Evolutionary conservation across 2,797 vertebrate genomes (phyloP).

Genomic region (Periophthalmus magnuspinnatus): DNA sequence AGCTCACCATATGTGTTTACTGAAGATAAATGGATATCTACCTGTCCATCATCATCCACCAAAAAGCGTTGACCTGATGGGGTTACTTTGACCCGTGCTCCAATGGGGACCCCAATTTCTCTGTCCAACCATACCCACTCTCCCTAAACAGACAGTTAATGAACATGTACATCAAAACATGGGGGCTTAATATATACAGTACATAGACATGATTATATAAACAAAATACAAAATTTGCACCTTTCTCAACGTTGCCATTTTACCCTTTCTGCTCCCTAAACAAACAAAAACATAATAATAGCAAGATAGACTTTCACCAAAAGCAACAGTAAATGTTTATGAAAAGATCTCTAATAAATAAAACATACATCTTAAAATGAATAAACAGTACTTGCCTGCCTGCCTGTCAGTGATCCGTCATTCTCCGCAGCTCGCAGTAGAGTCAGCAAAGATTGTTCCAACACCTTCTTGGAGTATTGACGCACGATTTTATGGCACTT

Average conservation of each 20-base stretch:
- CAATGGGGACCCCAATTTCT: constrained; percentile 79
- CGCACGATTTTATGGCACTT: constrained; percentile 66
- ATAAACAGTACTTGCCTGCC: constrained; percentile 14
- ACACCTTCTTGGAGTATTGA: constrained; percentile 32
- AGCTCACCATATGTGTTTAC: background rate
- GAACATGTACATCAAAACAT: background rate
- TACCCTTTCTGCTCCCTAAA: constrained; percentile 34
- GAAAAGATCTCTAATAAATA: background rate
- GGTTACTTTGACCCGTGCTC: constrained; percentile 83
- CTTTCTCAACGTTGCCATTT: constrained; percentile 63
- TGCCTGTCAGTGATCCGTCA: constrained; percentile 28
- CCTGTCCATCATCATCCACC: constrained; percentile 91
- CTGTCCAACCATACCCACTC: constrained; percentile 91
- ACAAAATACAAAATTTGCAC: constrained; percentile 36
- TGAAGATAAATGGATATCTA: constrained; percentile 46
- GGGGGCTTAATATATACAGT: background rate
- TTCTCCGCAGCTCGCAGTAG: constrained; percentile 14
- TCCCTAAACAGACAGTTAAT: constrained; percentile 72
- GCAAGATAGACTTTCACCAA: background rate
- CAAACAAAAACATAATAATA: constrained; percentile 20
- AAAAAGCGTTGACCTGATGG: constrained; percentile 76
- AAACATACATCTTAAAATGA: background rate
- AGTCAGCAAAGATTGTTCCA: constrained; percentile 2
- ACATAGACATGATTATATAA: background rate
- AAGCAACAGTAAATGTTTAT: background rate